Base-by-base conservation (phyloP, 2,113 vertebrate genomes). In the Chloroceryle aenea region DNA sequence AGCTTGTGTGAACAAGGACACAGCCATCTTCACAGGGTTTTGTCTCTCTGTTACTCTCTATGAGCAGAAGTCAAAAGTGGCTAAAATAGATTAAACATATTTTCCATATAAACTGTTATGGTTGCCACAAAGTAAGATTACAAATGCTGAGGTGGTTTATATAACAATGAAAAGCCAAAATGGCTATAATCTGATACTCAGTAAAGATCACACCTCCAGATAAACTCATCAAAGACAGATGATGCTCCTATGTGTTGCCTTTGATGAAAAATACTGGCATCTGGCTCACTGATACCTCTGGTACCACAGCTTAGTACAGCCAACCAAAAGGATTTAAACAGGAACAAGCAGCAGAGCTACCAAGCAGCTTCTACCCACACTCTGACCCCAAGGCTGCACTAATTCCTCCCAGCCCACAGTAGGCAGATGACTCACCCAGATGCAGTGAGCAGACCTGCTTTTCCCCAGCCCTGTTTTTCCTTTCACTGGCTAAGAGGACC, bases 361-460 rank as follows among this genome's bases (percentile, higher is more conserved):
- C 21, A 27, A 56, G 63, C 69, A 73, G 58, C 58, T 67, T 61
- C 87, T 21, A 55, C 20, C 25, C 38, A 23, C 0, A 0, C n/a
- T 30, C 55, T 14, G 25, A 20, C 50, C 50, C 4, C 0, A 3
- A 34, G 38, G 63, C 34, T 0, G 1, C 1, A 2, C 42, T 10
- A 32, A 36, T 32, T 47, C 38, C 22, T 63, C 25, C 16, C 42
- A 59, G 26, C 55, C 30, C 77, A 9, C 58, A 13, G 34, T 7
- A 32, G 27, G 20, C 23, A 29, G 45, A 26, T 7, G n/a, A 71
- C 26, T 13, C 18, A 52, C 25, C 29, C 5, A 17, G 59, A 25
- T 42, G 6, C 29, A 17, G 66, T 0, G 1, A 61, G 36, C 0
- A 2, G 42, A 56, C 52, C 43, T 7, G 50, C 53, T 71, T 50